Conservation (phyloP, 2,797 vertebrate species). For the Ptychadena robeensis region DNA sequence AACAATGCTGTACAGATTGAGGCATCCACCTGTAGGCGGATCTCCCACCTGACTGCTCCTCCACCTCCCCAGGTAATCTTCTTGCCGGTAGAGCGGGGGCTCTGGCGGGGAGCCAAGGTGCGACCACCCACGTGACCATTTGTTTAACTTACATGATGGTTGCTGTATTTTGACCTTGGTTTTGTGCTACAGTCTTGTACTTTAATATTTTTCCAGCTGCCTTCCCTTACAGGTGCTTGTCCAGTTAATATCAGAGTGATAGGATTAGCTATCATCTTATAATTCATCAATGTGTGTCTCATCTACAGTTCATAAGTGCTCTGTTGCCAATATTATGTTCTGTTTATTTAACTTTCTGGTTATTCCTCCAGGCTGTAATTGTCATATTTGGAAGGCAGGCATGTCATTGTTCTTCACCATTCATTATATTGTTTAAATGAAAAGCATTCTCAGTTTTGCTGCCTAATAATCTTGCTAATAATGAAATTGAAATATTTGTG, state of each 20-base stretch:
- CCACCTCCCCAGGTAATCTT: no score
- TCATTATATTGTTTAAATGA: background rate
- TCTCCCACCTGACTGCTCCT: no score
- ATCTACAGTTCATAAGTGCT: background rate
- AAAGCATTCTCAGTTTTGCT: background rate
- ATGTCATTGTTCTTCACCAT: background rate
- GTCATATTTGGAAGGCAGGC: background rate
- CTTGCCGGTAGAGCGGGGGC: no score
- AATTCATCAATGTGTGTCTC: slow-evolving; percentile 8
- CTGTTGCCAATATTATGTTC: background rate
- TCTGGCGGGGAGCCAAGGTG: no score
- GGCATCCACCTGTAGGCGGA: no score
- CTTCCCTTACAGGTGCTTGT: background rate
- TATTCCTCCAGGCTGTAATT: background rate
- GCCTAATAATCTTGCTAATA: background rate
- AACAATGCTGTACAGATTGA: no score
- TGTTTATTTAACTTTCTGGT: slow-evolving; percentile 20
- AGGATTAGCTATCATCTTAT: background rate
- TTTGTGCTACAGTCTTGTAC: no score
- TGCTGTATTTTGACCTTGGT: no score
- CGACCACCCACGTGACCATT: no score
- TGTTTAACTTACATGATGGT: no score
- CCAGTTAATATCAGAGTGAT: background rate
- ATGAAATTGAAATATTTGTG: no score
- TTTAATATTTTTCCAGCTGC: background rate